Conservation (phyloP, 2,888 invertebrate genomes). For the Hyalella azteca region DNA sequence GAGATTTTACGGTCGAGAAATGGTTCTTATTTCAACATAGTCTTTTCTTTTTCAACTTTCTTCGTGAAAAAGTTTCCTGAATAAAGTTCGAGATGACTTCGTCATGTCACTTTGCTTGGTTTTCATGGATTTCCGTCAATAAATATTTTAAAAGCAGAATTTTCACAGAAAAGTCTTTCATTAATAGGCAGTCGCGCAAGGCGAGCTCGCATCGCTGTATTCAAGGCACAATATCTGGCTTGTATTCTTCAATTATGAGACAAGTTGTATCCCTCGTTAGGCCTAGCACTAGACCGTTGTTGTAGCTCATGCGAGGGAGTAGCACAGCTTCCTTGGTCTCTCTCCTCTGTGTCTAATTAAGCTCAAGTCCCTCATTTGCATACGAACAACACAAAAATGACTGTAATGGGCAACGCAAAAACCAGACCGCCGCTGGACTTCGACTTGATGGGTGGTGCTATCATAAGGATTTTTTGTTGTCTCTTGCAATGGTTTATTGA, state of each 20-base stretch:
- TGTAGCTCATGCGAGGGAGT: conserved; percentile 19
- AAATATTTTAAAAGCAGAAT: no score
- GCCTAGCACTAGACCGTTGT: conserved; percentile 9
- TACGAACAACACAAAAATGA: conserved; percentile 39
- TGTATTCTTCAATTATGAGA: neutral
- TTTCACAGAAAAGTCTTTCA: no score
- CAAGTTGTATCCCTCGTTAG: conserved; percentile 32
- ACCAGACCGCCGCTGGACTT: conserved; percentile 17
- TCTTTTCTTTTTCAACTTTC: no score
- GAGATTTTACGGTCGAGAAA: no score
- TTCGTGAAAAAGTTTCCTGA: no score
- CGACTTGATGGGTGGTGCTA: conserved; percentile 24
- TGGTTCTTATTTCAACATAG: no score
- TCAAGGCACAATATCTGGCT: neutral
- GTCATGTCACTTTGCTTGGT: no score
- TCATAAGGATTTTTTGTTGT: neutral
- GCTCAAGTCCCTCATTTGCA: conserved; percentile 39
- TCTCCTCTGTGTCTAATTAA: conserved; percentile 37
- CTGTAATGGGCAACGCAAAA: conserved; percentile 34
- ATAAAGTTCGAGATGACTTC: no score
- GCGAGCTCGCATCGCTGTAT: no score
- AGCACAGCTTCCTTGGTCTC: conserved; percentile 13
- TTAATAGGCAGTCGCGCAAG: no score
- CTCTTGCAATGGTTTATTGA: neutral
- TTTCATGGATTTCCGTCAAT: no score